Conservation (phyloP, 2,797 vertebrate genomes). For the Hippopotamyrus pictus region DNA sequence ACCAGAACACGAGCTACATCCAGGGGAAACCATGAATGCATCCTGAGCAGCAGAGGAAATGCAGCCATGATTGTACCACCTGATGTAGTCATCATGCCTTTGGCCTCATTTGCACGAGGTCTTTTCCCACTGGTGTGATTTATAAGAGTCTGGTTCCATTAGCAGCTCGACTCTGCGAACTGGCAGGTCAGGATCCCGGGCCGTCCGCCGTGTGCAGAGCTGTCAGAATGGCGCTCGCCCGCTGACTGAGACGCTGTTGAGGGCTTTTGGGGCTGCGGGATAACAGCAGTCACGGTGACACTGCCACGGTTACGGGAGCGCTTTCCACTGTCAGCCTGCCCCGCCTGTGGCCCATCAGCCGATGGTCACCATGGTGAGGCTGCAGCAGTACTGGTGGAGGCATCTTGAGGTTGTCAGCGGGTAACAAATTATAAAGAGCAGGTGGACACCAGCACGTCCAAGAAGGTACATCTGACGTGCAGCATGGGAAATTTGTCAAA, state of each 20-base stretch:
- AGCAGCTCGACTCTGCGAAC: slow-evolving; percentile 57
- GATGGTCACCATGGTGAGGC: slow-evolving; percentile 36
- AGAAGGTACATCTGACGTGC: not conserved
- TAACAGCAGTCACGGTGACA: slow-evolving; percentile 38
- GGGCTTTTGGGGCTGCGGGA: not conserved
- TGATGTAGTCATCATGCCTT: slow-evolving; percentile 3
- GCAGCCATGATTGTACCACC: not conserved
- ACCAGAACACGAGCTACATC: not conserved
- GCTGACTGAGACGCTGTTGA: not conserved
- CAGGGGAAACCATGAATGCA: not conserved
- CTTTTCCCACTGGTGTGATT: slow-evolving; percentile 52
- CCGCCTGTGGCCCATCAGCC: slow-evolving; percentile 33
- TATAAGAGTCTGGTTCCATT: slow-evolving; percentile 56
- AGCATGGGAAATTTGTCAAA: not conserved
- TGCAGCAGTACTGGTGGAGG: slow-evolving; percentile 39
- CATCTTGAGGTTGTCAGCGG: slow-evolving; percentile 46
- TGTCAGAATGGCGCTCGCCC: slow-evolving; percentile 31
- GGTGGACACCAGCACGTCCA: slow-evolving; percentile 1
- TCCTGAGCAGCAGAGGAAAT: not conserved
- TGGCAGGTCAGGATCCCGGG: slow-evolving; percentile 51
- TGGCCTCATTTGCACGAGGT: slow-evolving; percentile 52
- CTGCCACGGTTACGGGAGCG: slow-evolving; percentile 14
- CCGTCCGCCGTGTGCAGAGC: slow-evolving; percentile 59
- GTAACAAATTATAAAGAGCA: slow-evolving; percentile 26
- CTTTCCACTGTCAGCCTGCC: slow-evolving; percentile 32